Conservation (phyloP, 1,140 invertebrate species). For the Neotoxoptera formosana region DNA sequence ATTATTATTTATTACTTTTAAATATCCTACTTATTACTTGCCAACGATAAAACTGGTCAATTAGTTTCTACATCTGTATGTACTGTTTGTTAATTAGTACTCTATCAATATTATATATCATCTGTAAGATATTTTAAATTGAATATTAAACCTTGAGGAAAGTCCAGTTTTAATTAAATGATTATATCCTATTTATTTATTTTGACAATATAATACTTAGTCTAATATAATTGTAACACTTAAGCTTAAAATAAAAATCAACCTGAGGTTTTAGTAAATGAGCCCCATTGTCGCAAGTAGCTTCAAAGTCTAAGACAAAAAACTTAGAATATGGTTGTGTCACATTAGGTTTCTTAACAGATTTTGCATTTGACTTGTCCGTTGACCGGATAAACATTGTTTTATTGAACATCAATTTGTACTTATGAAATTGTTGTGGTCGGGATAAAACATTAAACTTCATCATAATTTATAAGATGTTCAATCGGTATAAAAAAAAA, state of each 20-base stretch:
- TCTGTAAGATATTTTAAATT: background rate
- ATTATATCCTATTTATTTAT: background rate
- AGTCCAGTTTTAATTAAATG: background rate
- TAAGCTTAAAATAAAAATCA: background rate
- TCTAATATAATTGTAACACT: background rate
- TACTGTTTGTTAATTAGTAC: background rate
- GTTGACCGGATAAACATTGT: conserved; percentile 27
- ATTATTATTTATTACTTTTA: background rate
- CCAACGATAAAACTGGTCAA: background rate
- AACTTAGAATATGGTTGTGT: conserved; percentile 25
- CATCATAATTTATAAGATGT: background rate
- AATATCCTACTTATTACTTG: background rate
- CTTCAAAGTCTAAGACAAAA: conserved; percentile 57
- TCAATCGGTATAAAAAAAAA: background rate
- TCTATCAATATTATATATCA: background rate
- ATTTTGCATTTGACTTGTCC: background rate
- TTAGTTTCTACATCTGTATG: background rate
- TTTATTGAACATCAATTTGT: background rate
- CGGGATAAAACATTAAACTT: background rate
- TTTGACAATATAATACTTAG: background rate
- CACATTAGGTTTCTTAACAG: background rate
- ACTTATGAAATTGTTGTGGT: background rate
- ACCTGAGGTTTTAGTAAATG: conserved; percentile 48
- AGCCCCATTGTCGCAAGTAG: conserved; percentile 42
- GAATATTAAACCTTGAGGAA: background rate